Conservation (phyloP, 2,888 invertebrate species). For the Teleogryllus oceanicus region DNA sequence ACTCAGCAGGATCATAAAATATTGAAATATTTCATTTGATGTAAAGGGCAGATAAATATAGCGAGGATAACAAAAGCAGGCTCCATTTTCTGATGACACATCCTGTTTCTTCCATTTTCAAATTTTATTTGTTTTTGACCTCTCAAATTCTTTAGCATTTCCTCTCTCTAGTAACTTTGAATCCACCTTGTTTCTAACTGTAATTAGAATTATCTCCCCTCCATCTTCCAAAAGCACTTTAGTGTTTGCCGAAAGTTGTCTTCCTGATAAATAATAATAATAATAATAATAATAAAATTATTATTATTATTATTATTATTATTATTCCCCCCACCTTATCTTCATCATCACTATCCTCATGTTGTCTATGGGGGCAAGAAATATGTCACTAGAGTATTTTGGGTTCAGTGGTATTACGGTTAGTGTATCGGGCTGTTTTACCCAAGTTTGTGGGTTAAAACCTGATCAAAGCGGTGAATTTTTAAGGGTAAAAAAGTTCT, state of each 20-base stretch:
- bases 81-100: not conserved
- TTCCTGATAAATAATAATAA: not conserved
- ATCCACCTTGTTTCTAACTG: not conserved
- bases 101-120: not conserved
- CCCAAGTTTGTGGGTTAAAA: too few relatives aligned
- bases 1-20: not conserved
- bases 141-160: not conserved
- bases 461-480: too few relatives aligned
- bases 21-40: slow-evolving; percentile 19
- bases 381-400: not conserved
- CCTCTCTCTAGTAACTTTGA: not conserved
- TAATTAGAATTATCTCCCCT: not conserved
- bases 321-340: not conserved
- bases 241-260: not conserved
- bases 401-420: not conserved
- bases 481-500: too few relatives aligned
- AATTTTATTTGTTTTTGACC: not conserved
- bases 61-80: not conserved
- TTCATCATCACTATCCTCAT: too few relatives aligned
- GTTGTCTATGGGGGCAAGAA: too few relatives aligned
- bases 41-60: not conserved
- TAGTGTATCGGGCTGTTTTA: too few relatives aligned
- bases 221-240: not conserved
- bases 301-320: not conserved
- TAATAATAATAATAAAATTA: too few relatives aligned